Conservation (phyloP, 2,888 invertebrate species). For the Volucella bombylans region DNA sequence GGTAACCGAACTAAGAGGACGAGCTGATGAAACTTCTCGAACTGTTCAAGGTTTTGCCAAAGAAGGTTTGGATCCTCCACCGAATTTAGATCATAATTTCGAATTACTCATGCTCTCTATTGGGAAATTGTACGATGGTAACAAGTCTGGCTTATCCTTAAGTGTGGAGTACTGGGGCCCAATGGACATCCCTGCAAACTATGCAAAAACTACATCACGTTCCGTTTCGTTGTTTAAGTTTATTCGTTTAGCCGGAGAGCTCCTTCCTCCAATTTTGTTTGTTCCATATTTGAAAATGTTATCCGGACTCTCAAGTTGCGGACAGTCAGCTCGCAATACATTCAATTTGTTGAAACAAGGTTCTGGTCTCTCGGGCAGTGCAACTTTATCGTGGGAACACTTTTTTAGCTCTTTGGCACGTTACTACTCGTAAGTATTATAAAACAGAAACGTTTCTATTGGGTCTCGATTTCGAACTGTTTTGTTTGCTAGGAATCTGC, state of each 20-base stretch:
- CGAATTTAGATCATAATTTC: slow-evolving; percentile 89
- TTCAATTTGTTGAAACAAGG: slow-evolving; percentile 89
- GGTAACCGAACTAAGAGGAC: slow-evolving; percentile 89
- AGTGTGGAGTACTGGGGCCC: slow-evolving; percentile 91
- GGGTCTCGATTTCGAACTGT: neutral
- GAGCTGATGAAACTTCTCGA: slow-evolving; percentile 94
- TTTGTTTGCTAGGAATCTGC: slow-evolving; percentile 84
- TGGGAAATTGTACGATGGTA: slow-evolving; percentile 89
- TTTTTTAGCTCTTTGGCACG: slow-evolving; percentile 90
- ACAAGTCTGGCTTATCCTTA: slow-evolving; percentile 87
- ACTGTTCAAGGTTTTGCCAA: slow-evolving; percentile 89
- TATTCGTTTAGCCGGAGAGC: slow-evolving; percentile 92
- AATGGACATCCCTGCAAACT: slow-evolving; percentile 76
- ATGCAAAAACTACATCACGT: slow-evolving; percentile 83
- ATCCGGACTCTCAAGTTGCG: slow-evolving; percentile 89
- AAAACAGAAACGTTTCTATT: neutral
- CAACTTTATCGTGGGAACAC: slow-evolving; percentile 91
- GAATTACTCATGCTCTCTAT: slow-evolving; percentile 92
- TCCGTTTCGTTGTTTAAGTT: slow-evolving; percentile 94
- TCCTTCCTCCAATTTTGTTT: slow-evolving; percentile 91
- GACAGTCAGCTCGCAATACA: slow-evolving; percentile 90
- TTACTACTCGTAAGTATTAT: slow-evolving; percentile 85
- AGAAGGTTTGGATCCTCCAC: slow-evolving; percentile 90
- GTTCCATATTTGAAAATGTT: slow-evolving; percentile 94
- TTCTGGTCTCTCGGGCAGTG: slow-evolving; percentile 83